These are phyloP conservation scores for Porites australiensis DNA, from an alignment of 64 coral and sea anemone species.

Conservation along the genomic window DNA sequence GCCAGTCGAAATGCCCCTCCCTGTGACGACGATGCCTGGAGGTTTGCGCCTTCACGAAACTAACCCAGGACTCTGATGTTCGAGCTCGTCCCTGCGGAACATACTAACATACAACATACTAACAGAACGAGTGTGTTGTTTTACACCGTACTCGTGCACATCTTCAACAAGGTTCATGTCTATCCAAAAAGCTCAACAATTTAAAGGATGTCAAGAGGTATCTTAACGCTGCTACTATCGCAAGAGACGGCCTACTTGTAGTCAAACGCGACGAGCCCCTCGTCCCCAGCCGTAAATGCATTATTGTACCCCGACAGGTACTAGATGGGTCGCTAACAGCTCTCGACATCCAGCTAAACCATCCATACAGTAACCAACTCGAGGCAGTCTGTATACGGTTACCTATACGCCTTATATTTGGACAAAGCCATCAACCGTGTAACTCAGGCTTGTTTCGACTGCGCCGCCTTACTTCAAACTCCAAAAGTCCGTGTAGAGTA, in stretches of 20 bases:
- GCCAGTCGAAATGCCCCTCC: slow-evolving; percentile 7
- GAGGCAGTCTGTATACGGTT: too few species aligned
- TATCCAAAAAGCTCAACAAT: slow-evolving; percentile 13
- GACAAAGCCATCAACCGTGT: not conserved
- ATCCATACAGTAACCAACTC: too few species aligned
- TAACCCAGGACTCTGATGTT: slow-evolving; percentile 16
- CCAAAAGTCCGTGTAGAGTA: not conserved
- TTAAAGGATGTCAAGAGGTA: slow-evolving; percentile 32
- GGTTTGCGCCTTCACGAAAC: not conserved
- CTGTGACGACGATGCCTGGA: slow-evolving; percentile 3
- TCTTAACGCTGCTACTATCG: not conserved
- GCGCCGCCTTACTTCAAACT: not conserved
- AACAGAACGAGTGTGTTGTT: not conserved
- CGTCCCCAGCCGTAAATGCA: too few species aligned
- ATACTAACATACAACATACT: not conserved
- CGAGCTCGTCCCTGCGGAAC: not conserved
- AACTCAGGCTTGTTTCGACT: not conserved
- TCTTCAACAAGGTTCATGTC: slow-evolving; percentile 5
- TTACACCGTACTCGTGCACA: slow-evolving; percentile 10
- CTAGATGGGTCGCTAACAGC: too few species aligned
- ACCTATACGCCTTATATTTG: too few species aligned
- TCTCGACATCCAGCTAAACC: too few species aligned
- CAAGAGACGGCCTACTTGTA: too few species aligned
- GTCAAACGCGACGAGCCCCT: too few species aligned
- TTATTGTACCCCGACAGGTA: too few species aligned